A percentile compares a stretch with the other conserved stretches of the same genome.
These are phyloP conservation scores for Pristionchus pacificus DNA, from an alignment of 1,140 invertebrate species.

Conservation along the genomic window DNA sequence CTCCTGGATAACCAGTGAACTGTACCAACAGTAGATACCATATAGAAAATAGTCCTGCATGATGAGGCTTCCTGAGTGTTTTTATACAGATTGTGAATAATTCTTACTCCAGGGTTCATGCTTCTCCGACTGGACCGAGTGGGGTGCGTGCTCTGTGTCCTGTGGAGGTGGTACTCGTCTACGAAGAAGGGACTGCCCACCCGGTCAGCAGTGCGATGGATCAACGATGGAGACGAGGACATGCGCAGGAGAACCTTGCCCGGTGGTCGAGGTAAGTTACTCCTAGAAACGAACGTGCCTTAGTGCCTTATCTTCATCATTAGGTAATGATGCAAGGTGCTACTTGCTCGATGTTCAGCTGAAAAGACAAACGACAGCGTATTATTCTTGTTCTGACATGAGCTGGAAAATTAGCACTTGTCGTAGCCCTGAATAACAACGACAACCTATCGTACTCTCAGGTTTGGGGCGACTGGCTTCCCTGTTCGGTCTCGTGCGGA, in stretches of 20 bases:
- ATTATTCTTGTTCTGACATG: no score
- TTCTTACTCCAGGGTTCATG: conserved; percentile 18
- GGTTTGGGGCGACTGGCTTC: conserved; percentile 46
- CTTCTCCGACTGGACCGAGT: conserved; percentile 40
- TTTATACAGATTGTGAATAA: no score
- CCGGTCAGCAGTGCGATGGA: conserved; percentile 9
- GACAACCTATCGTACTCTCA: no score
- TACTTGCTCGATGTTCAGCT: no score
- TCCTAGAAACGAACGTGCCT: conserved; percentile 17
- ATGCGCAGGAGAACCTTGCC: conserved; percentile 9
- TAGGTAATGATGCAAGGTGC: no score
- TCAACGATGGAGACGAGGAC: conserved; percentile 6
- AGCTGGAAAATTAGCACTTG: no score
- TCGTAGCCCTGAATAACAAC: not conserved
- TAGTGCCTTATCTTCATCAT: no score
- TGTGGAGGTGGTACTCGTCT: conserved; percentile 38
- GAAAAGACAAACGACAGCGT: no score
- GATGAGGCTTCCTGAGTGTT: no score
- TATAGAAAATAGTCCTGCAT: no score
- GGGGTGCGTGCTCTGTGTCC: conserved; percentile 35
- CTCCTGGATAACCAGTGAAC: no score
- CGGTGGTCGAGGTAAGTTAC: not conserved
- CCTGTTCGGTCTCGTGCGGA: conserved; percentile 51
- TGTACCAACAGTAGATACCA: no score
- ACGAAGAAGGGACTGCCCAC: conserved; percentile 26